A percentile compares a stretch with the other conserved stretches of the same genome.
These are phyloP conservation scores for Helobdella robusta DNA, from an alignment of 2,888 invertebrate species.

Conservation along the genomic window DNA sequence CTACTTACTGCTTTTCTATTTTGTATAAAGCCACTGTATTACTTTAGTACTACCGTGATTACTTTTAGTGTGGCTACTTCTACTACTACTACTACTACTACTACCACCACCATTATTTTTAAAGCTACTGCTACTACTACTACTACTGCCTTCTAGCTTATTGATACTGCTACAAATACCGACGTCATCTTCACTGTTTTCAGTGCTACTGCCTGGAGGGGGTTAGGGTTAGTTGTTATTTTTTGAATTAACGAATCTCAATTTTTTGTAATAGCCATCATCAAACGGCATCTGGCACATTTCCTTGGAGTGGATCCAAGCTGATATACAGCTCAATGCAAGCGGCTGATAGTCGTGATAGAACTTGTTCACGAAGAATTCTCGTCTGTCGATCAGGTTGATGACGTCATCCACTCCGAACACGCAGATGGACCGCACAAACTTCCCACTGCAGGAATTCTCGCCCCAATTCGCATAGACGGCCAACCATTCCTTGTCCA, in stretches of 20 bases:
- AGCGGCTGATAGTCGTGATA: slow-evolving; percentile 37
- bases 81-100: too few relatives aligned
- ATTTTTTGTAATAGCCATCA: slow-evolving; percentile 30
- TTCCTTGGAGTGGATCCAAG: slow-evolving; percentile 33
- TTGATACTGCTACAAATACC: too few relatives aligned
- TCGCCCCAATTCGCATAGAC: slow-evolving; percentile 37
- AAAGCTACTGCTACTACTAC: too few relatives aligned
- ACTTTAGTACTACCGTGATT: too few relatives aligned
- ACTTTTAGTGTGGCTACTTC: too few relatives aligned
- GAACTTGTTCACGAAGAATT: slow-evolving; percentile 42
- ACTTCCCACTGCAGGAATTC: slow-evolving; percentile 33
- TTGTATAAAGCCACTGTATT: too few relatives aligned
- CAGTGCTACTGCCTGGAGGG: too few relatives aligned
- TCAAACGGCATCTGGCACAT: slow-evolving; percentile 31
- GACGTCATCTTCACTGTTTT: too few relatives aligned
- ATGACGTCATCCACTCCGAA: slow-evolving; percentile 39
- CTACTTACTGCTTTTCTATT: too few relatives aligned
- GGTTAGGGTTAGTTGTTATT: too few relatives aligned
- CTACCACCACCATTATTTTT: too few relatives aligned
- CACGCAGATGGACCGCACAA: slow-evolving; percentile 39
- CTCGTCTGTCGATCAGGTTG: slow-evolving; percentile 31
- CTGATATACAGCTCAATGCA: slow-evolving; percentile 38
- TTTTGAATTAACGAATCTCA: slow-evolving; percentile 34
- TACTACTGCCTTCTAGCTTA: too few relatives aligned
- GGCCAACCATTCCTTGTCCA: slow-evolving; percentile 37